Evolutionary conservation across 2,888 invertebrate species (phyloP), one percentile per base, ranked within the genome.

Genomic region (Papilio demoleus): DNA sequence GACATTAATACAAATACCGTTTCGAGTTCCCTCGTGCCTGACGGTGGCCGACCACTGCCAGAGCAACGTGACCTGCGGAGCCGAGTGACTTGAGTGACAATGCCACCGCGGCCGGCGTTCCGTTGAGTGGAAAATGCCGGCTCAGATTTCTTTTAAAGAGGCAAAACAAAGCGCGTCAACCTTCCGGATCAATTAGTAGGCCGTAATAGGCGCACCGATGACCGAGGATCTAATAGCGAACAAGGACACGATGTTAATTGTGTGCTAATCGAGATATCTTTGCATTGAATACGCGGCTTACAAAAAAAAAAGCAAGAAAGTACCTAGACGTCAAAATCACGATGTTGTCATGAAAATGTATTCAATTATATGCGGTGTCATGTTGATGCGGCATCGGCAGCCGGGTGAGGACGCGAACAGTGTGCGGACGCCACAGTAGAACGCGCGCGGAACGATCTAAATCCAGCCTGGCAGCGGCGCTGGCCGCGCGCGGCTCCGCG

Each of bases 101-200:
- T 63, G 36, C 27, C 27, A 42, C 4, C 24, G 36, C 14, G 36
- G 50, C 38, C 31, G 31, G 53, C 31, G 27, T 31, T 27, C 53
- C 58, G 38, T 45, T 27, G 31, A 68, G 47, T 36, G 19, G 27
- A 64, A 38, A 63, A 45, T 38, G 34, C 22, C 22, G 31, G 40
- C 42, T 27, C 45, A 27, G 22, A 42, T 40, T n/a, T 27, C 59
- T 59, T 6, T 11, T 47, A 17, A 17, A 36, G 47, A 31, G 22
- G 27, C 40, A 24, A 59, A 50, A 60, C 60, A 59, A 59, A 59
- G 63, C 53, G 22, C 5, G 45, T 4, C 65, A 68, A 50, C 68
- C 68, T 68, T 68, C 68, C 40, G 40, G 6, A 14, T 14, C 38
- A 65, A 68, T 68, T 68, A 65, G 65, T 22, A 31, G 24, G 24